Evolutionary conservation across 2,888 invertebrate species (phyloP).

Genomic region (Drosophila lacicola): DNA sequence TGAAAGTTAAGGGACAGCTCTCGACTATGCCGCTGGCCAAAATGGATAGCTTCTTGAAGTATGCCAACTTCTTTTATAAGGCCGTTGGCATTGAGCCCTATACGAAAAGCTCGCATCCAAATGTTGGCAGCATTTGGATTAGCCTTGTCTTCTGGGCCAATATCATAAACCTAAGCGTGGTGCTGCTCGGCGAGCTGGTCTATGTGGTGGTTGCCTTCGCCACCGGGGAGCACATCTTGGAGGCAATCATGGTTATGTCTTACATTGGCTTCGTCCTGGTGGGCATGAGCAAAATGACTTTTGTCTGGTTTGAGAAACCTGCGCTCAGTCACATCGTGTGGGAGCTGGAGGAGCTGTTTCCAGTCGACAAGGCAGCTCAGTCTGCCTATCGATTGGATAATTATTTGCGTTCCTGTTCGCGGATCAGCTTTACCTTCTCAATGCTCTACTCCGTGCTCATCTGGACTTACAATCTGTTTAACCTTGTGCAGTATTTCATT

Average conservation of each 20-base stretch:
- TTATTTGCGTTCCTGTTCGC: slow-evolving; percentile 53
- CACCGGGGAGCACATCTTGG: slow-evolving; percentile 63
- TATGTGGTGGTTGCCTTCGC: slow-evolving; percentile 65
- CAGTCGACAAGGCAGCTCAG: slow-evolving; percentile 43
- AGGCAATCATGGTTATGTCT: slow-evolving; percentile 75
- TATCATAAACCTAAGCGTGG: slow-evolving; percentile 58
- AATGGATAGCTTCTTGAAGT: slow-evolving; percentile 70
- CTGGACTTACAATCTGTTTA: slow-evolving; percentile 81
- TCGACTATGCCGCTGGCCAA: slow-evolving; percentile 33
- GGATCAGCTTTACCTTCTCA: slow-evolving; percentile 69
- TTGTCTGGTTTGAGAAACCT: slow-evolving; percentile 71
- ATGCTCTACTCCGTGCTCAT: slow-evolving; percentile 78
- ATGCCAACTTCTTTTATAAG: slow-evolving; percentile 74
- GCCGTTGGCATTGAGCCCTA: slow-evolving; percentile 70
- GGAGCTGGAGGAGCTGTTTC: slow-evolving; percentile 66
- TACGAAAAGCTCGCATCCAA: slow-evolving; percentile 10
- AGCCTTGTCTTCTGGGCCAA: slow-evolving; percentile 59
- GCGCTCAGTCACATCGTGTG: slow-evolving; percentile 61
- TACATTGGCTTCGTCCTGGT: slow-evolving; percentile 79
- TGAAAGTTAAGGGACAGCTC: background rate
- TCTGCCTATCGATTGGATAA: slow-evolving; percentile 40
- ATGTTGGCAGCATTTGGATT: slow-evolving; percentile 9
- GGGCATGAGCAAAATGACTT: slow-evolving; percentile 76
- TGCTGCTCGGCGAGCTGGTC: slow-evolving; percentile 58
- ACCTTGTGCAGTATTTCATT: slow-evolving; percentile 65